phyloP scores from a whole-genome alignment of 2,888 invertebrate species.

The Dolichomitus sp. region DNA sequence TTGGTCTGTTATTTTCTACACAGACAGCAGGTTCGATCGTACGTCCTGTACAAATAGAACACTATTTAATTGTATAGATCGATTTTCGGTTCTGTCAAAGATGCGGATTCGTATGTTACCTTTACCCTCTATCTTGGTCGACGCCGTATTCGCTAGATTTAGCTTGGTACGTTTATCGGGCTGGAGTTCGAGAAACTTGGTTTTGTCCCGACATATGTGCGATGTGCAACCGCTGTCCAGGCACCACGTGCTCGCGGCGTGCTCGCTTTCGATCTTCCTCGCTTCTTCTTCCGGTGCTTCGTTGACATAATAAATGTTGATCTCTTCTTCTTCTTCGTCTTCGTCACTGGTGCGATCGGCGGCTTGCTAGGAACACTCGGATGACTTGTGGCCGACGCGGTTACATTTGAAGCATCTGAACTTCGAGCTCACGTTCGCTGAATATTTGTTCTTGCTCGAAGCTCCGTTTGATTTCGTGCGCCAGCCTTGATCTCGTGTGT shows the following conservation, averaged over 20 bases:
- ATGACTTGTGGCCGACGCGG: too few species aligned
- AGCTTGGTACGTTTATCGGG: conserved; percentile 1
- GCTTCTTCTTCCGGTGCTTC: too few species aligned
- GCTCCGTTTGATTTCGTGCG: too few species aligned
- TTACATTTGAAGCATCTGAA: too few species aligned
- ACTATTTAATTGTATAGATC: conserved; percentile 17
- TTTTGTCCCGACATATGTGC: conserved; percentile 31
- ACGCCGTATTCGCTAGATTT: conserved; percentile 18
- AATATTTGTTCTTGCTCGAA: too few species aligned
- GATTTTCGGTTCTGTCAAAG: conserved; percentile 1
- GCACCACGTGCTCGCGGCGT: conserved; percentile 13
- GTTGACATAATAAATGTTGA: too few species aligned
- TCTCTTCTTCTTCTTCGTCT: too few species aligned
- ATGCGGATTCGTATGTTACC: conserved; percentile 14
- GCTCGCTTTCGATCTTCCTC: background rate
- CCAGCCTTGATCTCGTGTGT: too few species aligned
- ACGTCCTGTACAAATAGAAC: conserved; percentile 37
- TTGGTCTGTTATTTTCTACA: conserved; percentile 45
- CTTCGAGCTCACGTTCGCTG: too few species aligned
- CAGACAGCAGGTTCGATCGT: conserved; percentile 37
- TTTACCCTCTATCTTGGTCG: background rate
- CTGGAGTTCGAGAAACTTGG: conserved; percentile 7
- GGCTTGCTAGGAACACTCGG: too few species aligned
- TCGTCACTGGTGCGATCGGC: too few species aligned
- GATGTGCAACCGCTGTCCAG: conserved; percentile 9